phyloP scores from a whole-genome alignment of 1,140 invertebrate genomes.

The Caenorhabditis elegans region WBcel235 BX284605.5:10694001-10694500 shows the following conservation, averaged over 20 bases:
- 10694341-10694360: too few species aligned
- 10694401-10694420: too few species aligned
- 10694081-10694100: not conserved
- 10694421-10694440: too few species aligned
- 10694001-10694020: not conserved
- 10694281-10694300: too few species aligned
- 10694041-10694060: not conserved
- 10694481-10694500: too few species aligned
- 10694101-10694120: not conserved
- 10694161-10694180: constrained; percentile 7
- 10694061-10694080: not conserved
- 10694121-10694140: not conserved
- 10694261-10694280: not conserved
- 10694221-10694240: not conserved
- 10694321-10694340: too few species aligned
- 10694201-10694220: not conserved
- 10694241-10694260: too few species aligned
- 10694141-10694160: not conserved
- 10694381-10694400: too few species aligned
- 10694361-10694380: too few species aligned
- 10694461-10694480: too few species aligned
- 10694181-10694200: not conserved
- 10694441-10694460: too few species aligned
- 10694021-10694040: not conserved
- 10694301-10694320: too few species aligned